Conservation (phyloP, 2,113 vertebrate species). For the Stomatorhinus ivindoensis region DNA sequence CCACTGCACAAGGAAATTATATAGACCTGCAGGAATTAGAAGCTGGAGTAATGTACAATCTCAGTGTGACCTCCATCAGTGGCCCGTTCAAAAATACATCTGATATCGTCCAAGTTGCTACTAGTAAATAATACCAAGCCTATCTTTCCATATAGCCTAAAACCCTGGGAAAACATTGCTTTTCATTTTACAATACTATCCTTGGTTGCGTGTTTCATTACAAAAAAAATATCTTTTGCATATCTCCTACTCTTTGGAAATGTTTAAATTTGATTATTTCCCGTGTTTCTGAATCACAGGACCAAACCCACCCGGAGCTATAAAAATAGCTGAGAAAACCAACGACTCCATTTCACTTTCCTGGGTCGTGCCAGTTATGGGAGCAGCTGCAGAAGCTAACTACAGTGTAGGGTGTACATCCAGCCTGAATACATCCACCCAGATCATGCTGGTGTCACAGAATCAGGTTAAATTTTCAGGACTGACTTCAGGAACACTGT, state of each 20-base stretch:
- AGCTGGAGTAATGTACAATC: constrained; percentile 32
- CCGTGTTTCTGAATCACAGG: constrained; percentile 26
- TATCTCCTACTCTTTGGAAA: neutral
- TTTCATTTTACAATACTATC: neutral
- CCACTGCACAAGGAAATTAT: fast-evolving
- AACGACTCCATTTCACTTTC: constrained; percentile 29
- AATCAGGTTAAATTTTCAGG: neutral
- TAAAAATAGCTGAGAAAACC: constrained; percentile 12
- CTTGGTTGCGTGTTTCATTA: neutral
- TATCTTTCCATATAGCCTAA: neutral
- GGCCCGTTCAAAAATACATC: constrained; percentile 11
- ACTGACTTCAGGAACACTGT: constrained; percentile 37
- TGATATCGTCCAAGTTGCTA: constrained; percentile 26
- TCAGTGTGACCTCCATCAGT: constrained; percentile 39
- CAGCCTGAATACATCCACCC: fast-evolving
- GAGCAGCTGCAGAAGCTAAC: neutral
- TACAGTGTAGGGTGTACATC: constrained; percentile 34
- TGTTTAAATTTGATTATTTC: neutral
- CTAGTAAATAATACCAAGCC: constrained; percentile 32
- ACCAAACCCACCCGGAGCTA: constrained; percentile 35
- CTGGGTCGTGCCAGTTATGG: constrained; percentile 38
- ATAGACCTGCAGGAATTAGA: neutral
- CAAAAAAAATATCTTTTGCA: neutral
- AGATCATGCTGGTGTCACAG: neutral
- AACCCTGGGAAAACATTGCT: neutral